Evolutionary conservation across 2,888 invertebrate species (phyloP).

Genomic region (Trissoscelio sp.): DNA sequence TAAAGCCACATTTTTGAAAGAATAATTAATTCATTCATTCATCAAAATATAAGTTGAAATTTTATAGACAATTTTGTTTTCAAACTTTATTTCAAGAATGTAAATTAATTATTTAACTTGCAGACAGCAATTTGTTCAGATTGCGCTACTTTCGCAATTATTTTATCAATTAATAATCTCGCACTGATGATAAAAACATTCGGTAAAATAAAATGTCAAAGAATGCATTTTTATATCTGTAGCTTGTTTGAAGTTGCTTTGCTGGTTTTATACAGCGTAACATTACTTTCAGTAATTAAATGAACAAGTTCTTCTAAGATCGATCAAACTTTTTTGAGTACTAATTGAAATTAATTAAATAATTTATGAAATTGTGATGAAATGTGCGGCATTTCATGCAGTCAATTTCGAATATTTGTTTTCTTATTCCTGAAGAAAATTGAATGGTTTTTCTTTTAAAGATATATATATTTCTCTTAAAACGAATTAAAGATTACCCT

Average conservation of each 20-base stretch:
- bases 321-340: neutral
- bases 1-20: no score
- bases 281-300: neutral
- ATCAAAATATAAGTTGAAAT: no score
- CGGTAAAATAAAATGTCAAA: neutral
- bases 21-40: no score
- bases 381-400: neutral
- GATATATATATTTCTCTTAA: no score
- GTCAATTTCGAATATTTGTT: no score
- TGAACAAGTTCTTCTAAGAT: neutral
- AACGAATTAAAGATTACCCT: no score
- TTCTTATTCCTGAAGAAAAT: no score
- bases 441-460: no score
- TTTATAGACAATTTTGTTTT: no score
- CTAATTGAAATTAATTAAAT: neutral
- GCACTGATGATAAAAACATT: neutral
- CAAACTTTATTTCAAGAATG: no score
- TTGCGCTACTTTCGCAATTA: neutral
- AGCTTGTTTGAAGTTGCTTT: neutral
- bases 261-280: neutral
- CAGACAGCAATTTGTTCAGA: neutral
- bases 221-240: neutral
- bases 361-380: neutral
- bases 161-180: neutral
- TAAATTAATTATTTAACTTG: neutral